Conservation (phyloP, 2,113 vertebrate genomes). For the Lagopus leucura region DNA sequence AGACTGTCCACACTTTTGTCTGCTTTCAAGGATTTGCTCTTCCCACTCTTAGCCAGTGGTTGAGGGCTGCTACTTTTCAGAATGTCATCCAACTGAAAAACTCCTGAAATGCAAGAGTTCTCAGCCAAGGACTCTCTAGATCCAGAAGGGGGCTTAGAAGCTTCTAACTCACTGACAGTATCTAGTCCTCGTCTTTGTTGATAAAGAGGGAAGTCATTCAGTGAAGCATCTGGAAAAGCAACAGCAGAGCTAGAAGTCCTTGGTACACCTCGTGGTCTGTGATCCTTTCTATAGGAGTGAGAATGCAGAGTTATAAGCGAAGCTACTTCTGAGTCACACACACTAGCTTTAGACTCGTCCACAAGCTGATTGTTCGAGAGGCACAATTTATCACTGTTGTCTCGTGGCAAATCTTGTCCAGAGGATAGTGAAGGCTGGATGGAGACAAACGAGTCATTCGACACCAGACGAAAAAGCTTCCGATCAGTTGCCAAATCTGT, state of each 20-base stretch:
- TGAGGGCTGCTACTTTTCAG: slow-evolving; percentile 80
- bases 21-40: slow-evolving; percentile 83
- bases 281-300: slow-evolving; percentile 94
- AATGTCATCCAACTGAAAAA: slow-evolving; percentile 82
- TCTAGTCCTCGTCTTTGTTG: slow-evolving; percentile 94
- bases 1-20: slow-evolving; percentile 93
- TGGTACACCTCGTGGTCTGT: slow-evolving; percentile 92
- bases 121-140: slow-evolving; percentile 82
- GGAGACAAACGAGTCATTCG: slow-evolving; percentile 96
- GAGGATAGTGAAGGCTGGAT: slow-evolving; percentile 94
- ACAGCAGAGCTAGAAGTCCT: slow-evolving; percentile 97
- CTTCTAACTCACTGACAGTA: slow-evolving; percentile 94
- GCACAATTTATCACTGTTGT: slow-evolving; percentile 83
- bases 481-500: slow-evolving; percentile 91
- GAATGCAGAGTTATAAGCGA: slow-evolving; percentile 87
- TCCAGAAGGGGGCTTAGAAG: slow-evolving; percentile 83
- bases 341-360: slow-evolving; percentile 86
- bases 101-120: slow-evolving; percentile 77
- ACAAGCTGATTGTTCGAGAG: slow-evolving; percentile 85
- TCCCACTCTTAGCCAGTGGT: slow-evolving; percentile 75
- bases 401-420: slow-evolving; percentile 89
- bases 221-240: slow-evolving; percentile 92
- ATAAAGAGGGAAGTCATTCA: slow-evolving; percentile 91
- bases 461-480: slow-evolving; percentile 95
- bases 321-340: slow-evolving; percentile 87